Evolutionary conservation across 1,140 invertebrate genomes (phyloP), one percentile per base, ranked within the genome.

Genomic region (Drosophila tsacasi): DNA sequence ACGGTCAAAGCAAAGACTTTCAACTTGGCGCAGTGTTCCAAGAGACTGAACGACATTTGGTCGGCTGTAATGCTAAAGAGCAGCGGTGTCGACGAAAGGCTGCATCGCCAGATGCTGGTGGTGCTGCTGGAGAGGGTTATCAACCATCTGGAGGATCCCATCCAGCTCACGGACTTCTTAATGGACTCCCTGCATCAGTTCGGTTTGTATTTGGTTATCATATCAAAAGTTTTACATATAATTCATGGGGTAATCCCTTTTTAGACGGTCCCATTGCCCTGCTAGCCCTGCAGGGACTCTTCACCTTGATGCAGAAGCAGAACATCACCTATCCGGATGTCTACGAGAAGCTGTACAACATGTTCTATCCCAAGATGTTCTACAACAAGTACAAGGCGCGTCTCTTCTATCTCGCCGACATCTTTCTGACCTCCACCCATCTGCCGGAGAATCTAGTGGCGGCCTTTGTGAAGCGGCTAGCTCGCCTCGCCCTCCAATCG

Each of bases 291-390:
- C 98, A 99, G 93, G 98, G 98, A 13, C 95, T 99, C 17, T 98
- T 98, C 91, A 95, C 96, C 46, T 94, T 99, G 39, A 98, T 99
- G 66, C 96, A 97, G 60, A 96, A 97, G 72, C 96, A 99, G 92
- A 99, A 99, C 93, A 95, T 99, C 93, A 97, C 99, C 91, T 99
- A 99, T 93, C 98, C 98, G 5, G 96, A 99, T 93, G 98, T 99
- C 89, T 99, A 98, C 93, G 95, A 95, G 57, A 98, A 99, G 91
- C 94, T 99, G 6, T 99, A 99, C 93, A 96, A 96, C 2, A 96
- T 99, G 95, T 97, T 99, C 81, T 96, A 97, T 82, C 97, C 97
- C 0, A 96, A 96, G 78, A 96, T 99, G 71, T 97, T 99, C 91
- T 96, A 97, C 86, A 97, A 96, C 13, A 97, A 98, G 86, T 98